A percentile compares a stretch with the other conserved stretches of the same genome.
Conservation (phyloP, 2,888 invertebrate species). For the Tetrapedia diversipes region DNA sequence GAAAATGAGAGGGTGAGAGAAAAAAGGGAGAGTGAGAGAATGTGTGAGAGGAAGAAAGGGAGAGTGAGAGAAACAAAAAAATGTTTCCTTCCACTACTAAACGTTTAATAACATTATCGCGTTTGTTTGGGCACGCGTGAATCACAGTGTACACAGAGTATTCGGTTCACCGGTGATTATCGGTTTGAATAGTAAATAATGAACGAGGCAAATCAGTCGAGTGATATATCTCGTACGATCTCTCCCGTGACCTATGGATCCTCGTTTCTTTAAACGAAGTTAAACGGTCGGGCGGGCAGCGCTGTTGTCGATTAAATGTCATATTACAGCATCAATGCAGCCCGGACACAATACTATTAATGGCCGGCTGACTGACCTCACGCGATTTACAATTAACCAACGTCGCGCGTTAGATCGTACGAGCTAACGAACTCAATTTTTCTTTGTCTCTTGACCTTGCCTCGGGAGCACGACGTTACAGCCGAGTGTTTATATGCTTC, state of each 20-base stretch:
- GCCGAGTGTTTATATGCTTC: too few relatives aligned
- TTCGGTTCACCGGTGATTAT: slow-evolving; percentile 6
- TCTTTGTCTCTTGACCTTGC: neutral
- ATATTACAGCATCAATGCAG: slow-evolving; percentile 42
- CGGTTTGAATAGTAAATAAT: slow-evolving; percentile 22
- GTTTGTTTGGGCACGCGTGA: neutral
- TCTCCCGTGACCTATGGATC: slow-evolving; percentile 34
- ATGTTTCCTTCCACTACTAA: neutral
- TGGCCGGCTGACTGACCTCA: slow-evolving; percentile 33
- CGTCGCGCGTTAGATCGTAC: slow-evolving; percentile 1
- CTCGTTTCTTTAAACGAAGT: slow-evolving; percentile 30
- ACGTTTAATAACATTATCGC: slow-evolving; percentile 2
- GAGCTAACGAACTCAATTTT: slow-evolving; percentile 6
- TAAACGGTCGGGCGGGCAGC: slow-evolving; percentile 27
- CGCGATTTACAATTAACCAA: slow-evolving; percentile 39
- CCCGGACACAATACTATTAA: slow-evolving; percentile 32
- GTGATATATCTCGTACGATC: slow-evolving; percentile 28
- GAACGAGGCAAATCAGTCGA: slow-evolving; percentile 20
- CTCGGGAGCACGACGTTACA: too few relatives aligned
- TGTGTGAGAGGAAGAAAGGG: too few relatives aligned
- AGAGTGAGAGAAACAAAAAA: too few relatives aligned
- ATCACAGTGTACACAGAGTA: slow-evolving; percentile 3
- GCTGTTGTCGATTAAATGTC: slow-evolving; percentile 43
- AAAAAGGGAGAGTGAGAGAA: too few relatives aligned
- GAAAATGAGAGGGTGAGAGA: too few relatives aligned